Evolutionary conservation across 2,888 invertebrate genomes (phyloP).

Genomic region (Synanthedon formicaeformis): DNA sequence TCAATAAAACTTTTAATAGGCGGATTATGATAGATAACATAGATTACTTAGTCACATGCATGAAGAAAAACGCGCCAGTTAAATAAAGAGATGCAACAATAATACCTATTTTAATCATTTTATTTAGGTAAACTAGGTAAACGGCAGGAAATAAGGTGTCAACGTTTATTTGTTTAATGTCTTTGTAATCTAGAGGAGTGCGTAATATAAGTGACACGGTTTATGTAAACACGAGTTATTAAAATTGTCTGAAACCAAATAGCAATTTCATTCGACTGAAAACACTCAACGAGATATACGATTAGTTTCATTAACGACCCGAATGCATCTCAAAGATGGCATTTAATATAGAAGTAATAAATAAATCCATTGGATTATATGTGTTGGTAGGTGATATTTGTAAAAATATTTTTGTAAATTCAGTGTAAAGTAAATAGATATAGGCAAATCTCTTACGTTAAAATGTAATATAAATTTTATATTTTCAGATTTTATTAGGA

Average conservation of each 20-base stretch:
- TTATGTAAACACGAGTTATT: conserved; percentile 34
- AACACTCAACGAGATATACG: conserved; percentile 36
- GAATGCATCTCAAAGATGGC: conserved; percentile 30
- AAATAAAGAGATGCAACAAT: too few relatives aligned
- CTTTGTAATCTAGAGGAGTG: conserved; percentile 40
- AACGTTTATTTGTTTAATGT: conserved; percentile 47
- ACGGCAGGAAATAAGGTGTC: conserved; percentile 53
- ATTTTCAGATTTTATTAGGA: conserved; percentile 31
- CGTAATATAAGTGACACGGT: conserved; percentile 38
- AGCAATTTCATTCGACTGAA: conserved; percentile 32
- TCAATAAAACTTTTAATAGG: too few relatives aligned
- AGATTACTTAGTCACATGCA: too few relatives aligned
- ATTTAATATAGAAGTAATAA: conserved; percentile 24
- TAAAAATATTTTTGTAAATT: not conserved
- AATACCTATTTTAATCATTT: too few relatives aligned
- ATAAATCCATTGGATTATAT: conserved; percentile 16
- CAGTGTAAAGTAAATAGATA: too few relatives aligned
- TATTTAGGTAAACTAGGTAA: not conserved
- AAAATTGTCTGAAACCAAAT: conserved; percentile 31
- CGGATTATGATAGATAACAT: too few relatives aligned
- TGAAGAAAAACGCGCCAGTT: too few relatives aligned
- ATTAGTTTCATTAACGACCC: conserved; percentile 30
- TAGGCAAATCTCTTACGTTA: not conserved
- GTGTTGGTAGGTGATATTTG: conserved; percentile 29
- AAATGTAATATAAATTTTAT: not conserved